Evolutionary conservation across 2,113 vertebrate genomes (phyloP).

Genomic region (Laticauda colubrina): DNA sequence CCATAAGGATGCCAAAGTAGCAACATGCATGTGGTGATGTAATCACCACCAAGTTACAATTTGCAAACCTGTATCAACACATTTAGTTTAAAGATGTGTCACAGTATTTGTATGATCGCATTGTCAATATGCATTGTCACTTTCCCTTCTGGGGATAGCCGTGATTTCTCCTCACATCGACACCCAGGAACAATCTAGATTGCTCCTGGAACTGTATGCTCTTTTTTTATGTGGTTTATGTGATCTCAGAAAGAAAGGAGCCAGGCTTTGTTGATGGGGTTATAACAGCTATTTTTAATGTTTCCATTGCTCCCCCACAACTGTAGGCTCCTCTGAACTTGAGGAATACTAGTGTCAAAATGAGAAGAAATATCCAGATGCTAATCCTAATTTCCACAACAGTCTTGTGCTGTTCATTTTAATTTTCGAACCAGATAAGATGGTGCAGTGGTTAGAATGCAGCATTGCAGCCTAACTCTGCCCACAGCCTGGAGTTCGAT

Average conservation of each 20-base stretch:
- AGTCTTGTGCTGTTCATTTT: not conserved
- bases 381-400: not conserved
- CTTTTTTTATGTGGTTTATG: not conserved
- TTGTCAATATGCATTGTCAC: not conserved
- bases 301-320: not conserved
- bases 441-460: not conserved
- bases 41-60: not conserved
- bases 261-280: not conserved
- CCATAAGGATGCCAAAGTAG: not conserved
- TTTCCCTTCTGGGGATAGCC: not conserved
- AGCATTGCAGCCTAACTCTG: not conserved
- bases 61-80: not conserved
- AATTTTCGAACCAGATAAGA: not conserved
- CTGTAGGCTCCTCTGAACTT: not conserved
- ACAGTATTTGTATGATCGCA: not conserved
- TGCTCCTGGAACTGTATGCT: not conserved
- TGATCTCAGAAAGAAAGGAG: not conserved
- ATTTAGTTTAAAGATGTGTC: not conserved
- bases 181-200: not conserved
- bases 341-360: not conserved
- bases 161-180: not conserved
- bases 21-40: not conserved
- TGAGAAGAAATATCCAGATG: not conserved
- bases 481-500: not conserved
- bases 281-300: not conserved